Evolutionary conservation across 2,888 invertebrate genomes (phyloP).

Genomic region (Drosophila kuntzei): DNA sequence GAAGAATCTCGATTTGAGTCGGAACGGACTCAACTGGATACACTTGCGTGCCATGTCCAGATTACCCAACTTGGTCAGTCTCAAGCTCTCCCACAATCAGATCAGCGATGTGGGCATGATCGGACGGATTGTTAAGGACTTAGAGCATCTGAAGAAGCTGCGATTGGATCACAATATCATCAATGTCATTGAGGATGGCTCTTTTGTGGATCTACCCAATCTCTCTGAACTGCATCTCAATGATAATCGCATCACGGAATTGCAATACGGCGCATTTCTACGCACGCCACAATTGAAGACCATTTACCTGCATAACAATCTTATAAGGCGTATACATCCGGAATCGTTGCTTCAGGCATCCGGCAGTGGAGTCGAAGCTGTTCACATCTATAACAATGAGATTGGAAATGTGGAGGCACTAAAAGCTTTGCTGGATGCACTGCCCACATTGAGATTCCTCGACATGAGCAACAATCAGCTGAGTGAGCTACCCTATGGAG

Average conservation of each 20-base stretch:
- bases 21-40: slow-evolving; percentile 91
- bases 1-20: slow-evolving; percentile 90
- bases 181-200: slow-evolving; percentile 90
- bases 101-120: slow-evolving; percentile 93
- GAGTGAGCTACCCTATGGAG: slow-evolving; percentile 91
- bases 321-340: slow-evolving; percentile 91
- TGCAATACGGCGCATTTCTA: slow-evolving; percentile 93
- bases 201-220: slow-evolving; percentile 91
- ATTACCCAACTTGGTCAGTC: slow-evolving; percentile 89
- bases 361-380: slow-evolving; percentile 91
- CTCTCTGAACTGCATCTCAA: slow-evolving; percentile 89
- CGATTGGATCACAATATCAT: slow-evolving; percentile 91
- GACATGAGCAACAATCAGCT: slow-evolving; percentile 92
- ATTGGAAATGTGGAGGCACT: slow-evolving; percentile 91
- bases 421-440: slow-evolving; percentile 90
- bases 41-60: slow-evolving; percentile 91
- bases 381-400: slow-evolving; percentile 91
- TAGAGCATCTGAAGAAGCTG: slow-evolving; percentile 90
- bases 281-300: slow-evolving; percentile 90
- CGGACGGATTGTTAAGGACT: slow-evolving; percentile 91
- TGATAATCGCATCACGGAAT: slow-evolving; percentile 90
- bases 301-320: slow-evolving; percentile 92
- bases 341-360: slow-evolving; percentile 92
- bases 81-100: slow-evolving; percentile 90
- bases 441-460: slow-evolving; percentile 91